Evolutionary conservation across 2,797 vertebrate species (phyloP).

Genomic region (Chiloscyllium punctatum): DNA sequence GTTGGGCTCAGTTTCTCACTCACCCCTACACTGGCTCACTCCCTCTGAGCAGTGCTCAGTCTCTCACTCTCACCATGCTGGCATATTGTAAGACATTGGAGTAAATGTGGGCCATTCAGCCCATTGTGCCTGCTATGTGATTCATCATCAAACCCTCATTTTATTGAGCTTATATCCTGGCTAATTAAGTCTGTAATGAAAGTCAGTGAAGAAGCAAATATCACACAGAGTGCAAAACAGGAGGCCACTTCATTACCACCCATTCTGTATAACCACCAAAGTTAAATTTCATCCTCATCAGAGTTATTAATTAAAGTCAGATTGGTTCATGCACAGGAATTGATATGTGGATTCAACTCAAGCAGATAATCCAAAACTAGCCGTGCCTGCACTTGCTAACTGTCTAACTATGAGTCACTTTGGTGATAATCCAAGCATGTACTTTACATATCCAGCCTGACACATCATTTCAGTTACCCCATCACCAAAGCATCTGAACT

Average conservation of each 20-base stretch:
- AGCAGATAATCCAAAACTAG: not conserved
- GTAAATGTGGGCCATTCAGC: no score
- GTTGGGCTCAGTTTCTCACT: no score
- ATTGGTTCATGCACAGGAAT: not conserved
- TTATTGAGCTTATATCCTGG: not conserved
- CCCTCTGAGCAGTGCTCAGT: no score
- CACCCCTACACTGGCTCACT: no score
- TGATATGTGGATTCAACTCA: not conserved
- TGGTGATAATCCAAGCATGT: conserved; percentile 6
- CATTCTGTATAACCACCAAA: not conserved
- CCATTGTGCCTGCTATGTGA: no score
- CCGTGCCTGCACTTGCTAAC: not conserved
- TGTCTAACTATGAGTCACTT: not conserved
- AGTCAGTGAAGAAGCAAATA: not conserved
- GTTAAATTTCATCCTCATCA: not conserved
- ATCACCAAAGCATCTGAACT: conserved; percentile 5
- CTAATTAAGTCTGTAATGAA: not conserved
- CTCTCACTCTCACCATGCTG: no score
- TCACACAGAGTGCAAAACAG: not conserved
- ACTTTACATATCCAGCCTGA: conserved; percentile 7
- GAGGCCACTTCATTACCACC: not conserved
- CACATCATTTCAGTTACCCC: not conserved
- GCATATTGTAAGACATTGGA: no score
- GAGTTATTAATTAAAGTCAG: not conserved
- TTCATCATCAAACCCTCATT: not conserved